Base-by-base conservation (phyloP, 2,113 vertebrate species). In the Trematocara macrostoma region DNA sequence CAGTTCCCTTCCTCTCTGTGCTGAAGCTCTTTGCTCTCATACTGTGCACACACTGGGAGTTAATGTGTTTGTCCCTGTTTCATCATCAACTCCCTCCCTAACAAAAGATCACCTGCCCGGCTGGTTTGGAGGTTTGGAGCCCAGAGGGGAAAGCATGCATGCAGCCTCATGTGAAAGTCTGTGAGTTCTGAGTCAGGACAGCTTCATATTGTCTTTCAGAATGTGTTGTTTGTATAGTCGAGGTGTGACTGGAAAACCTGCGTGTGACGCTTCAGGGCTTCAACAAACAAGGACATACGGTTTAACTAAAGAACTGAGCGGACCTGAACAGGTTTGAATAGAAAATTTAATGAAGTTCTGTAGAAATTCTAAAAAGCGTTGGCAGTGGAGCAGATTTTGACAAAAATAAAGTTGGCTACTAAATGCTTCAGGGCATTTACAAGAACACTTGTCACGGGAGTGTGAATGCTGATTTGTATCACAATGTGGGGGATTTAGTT, bases 91-190 rank as follows among this genome's bases (percentile, higher is more conserved):
- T 84, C 78, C 35, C 40, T 59, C 42, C 74, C 34, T 15, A 76
- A 94, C 92, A 94, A 95, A 94, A 85, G 92, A 94, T 95, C 94
- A 95, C 93, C 94, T 94, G 94, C 91, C 87, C 1, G 74, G 69
- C 86, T 87, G 85, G 26, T 29, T 29, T 29, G 26, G 26, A 64
- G 82, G 87, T 79, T 79, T 83, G 64, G 52, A 38, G 82, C 88
- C 91, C 61, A 5, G 78, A 87, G 84, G 93, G 61, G 81, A n/a
- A 74, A 74, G 51, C 87, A 84, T 49, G 76, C 71, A 49, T 53
- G 81, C 55, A 55, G 88, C 47, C n/a, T 80, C 40, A 76, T 87
- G 64, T 82, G 69, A 78, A 87, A 78, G 64, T 80, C 81, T 86
- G 61, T 64, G 67, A 84, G 52, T 26, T 40, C 34, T 79, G 84